Percentiles rank a stretch among this genome's conserved stretches.
phyloP scores from a whole-genome alignment of 2,888 invertebrate species.

The Andrena praecox region DNA sequence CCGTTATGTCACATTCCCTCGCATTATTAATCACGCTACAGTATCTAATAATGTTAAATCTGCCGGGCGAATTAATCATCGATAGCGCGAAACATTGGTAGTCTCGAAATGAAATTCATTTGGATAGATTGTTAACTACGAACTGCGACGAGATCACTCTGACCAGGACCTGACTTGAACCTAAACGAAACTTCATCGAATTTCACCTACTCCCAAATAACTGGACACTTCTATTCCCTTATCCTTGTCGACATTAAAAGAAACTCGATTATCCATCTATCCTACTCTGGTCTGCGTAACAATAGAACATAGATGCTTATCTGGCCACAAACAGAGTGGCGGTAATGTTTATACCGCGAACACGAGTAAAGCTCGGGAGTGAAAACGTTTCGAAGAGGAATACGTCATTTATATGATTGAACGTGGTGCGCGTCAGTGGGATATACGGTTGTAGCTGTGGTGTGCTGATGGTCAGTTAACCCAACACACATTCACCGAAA shows the following conservation, averaged over 20 bases:
- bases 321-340: conserved; percentile 29
- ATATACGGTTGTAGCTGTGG: background rate
- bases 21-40: background rate
- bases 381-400: conserved; percentile 1
- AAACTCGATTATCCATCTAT: conserved; percentile 46
- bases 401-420: conserved; percentile 41
- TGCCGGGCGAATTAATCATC: background rate
- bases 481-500: background rate
- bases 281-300: conserved; percentile 14
- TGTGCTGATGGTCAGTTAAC: background rate
- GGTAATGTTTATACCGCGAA: conserved; percentile 36
- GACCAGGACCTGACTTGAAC: too few relatives aligned
- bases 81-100: background rate
- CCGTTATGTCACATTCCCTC: background rate
- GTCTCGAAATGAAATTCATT: background rate
- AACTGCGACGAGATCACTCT: too few relatives aligned
- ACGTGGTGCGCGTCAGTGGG: background rate
- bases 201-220: too few relatives aligned
- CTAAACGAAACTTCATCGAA: too few relatives aligned
- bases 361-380: conserved; percentile 1
- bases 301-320: conserved; percentile 33
- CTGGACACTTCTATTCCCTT: too few relatives aligned
- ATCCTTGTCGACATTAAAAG: background rate
- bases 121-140: background rate
- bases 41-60: conserved; percentile 5